phyloP scores from a whole-genome alignment of 1,140 invertebrate species.

The Lordiphosa mommai region DNA sequence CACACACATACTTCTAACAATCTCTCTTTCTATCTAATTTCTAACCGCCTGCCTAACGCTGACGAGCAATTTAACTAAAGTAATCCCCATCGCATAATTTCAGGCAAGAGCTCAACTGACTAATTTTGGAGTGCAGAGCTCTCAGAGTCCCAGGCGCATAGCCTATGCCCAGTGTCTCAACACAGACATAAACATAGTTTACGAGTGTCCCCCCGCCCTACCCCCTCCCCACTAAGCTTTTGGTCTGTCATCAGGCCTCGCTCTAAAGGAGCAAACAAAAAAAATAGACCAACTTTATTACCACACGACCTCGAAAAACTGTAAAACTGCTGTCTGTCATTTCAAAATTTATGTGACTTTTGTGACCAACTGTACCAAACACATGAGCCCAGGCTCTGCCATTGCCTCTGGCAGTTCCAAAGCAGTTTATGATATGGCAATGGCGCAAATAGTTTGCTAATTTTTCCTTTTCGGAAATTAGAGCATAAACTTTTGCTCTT shows the following conservation, averaged over 20 bases:
- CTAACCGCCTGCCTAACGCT: constrained; percentile 18
- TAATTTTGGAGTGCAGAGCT: constrained; percentile 22
- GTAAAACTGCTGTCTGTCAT: constrained; percentile 70
- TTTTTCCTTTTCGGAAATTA: constrained; percentile 77
- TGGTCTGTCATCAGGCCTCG: constrained; percentile 36
- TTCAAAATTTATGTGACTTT: constrained; percentile 73
- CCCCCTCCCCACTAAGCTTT: constrained; percentile 7
- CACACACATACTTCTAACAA: neutral
- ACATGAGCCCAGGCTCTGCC: constrained; percentile 21
- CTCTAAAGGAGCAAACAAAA: constrained; percentile 25
- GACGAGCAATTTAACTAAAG: constrained; percentile 38
- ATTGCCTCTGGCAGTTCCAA: constrained; percentile 33
- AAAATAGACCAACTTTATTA: constrained; percentile 48
- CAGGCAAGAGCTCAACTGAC: constrained; percentile 36
- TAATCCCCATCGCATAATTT: constrained; percentile 48
- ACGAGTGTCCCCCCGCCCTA: constrained; percentile 16
- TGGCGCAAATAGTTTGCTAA: constrained; percentile 74
- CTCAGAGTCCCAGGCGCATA: constrained; percentile 5
- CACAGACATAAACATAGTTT: constrained; percentile 47
- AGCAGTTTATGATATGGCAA: constrained; percentile 71
- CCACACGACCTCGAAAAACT: constrained; percentile 70
- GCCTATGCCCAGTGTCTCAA: constrained; percentile 4
- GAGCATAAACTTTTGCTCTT: constrained; percentile 63
- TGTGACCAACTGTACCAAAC: constrained; percentile 54
- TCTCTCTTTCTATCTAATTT: neutral